A percentile compares a stretch with the other conserved stretches of the same genome.
phyloP scores from a whole-genome alignment of 1,140 invertebrate genomes.

The Trissolcus basalis region DNA sequence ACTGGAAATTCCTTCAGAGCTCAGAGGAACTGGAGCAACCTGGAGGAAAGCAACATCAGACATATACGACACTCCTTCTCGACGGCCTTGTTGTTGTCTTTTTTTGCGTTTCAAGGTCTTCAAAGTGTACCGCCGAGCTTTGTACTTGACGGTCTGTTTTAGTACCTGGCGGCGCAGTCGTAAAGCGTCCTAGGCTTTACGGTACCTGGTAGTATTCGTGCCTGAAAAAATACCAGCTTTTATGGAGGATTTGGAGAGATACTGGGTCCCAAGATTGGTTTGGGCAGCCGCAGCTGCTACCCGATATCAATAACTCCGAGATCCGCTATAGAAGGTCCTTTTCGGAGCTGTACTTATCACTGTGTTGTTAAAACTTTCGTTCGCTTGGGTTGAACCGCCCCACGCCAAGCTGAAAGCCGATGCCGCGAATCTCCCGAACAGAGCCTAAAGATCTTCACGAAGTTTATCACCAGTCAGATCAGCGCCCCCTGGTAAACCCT shows the following conservation, averaged over 20 bases:
- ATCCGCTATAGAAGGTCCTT: constrained; percentile 22
- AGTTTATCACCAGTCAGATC: constrained; percentile 19
- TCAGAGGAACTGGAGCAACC: background rate
- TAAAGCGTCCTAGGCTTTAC: background rate
- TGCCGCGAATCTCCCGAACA: constrained; percentile 14
- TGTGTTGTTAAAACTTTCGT: constrained; percentile 36
- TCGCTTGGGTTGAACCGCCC: constrained; percentile 20
- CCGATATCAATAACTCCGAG: constrained; percentile 12
- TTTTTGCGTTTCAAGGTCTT: background rate
- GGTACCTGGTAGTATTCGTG: background rate
- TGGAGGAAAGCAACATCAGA: constrained; percentile 10
- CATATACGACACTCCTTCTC: constrained; percentile 14
- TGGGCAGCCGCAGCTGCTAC: constrained; percentile 12
- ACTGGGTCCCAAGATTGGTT: constrained; percentile 11
- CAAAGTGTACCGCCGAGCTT: background rate
- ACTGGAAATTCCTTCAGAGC: background rate
- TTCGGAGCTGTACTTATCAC: constrained; percentile 32
- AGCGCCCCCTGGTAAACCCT: constrained; percentile 17
- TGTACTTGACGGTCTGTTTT: constrained; percentile 1
- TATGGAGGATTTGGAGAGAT: background rate
- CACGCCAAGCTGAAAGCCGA: constrained; percentile 15
- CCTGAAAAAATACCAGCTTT: background rate
- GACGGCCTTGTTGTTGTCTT: constrained; percentile 1
- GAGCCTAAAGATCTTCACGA: constrained; percentile 4
- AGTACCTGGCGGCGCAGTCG: background rate